Evolutionary conservation across 1,140 invertebrate genomes (phyloP), one percentile per base, ranked within the genome.

Genomic region (Drosophila elegans): DNA sequence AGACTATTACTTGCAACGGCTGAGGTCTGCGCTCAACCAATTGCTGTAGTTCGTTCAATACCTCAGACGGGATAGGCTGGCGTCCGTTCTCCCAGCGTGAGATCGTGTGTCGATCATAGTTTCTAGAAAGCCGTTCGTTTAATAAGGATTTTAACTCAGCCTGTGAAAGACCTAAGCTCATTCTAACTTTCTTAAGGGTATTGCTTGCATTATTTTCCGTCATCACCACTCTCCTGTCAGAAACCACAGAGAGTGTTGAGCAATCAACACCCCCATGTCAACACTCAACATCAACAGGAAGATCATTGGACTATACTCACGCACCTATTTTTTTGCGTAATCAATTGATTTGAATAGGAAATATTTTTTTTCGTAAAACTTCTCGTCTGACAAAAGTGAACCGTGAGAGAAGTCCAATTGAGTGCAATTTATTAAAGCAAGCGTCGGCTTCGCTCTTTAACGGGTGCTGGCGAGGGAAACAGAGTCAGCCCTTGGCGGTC

Each of bases 91-190:
- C 38, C 38, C 38, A 39, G 38, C 38, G 38, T 39, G 38, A 39
- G 38, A 39, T 39, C 38, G 38, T 39, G 38, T 39, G 38, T 39
- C 38, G 38, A 39, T 39, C 38, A 39, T 39, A 39, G 38, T 39
- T 39, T 39, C 38, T 39, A 39, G 38, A 39, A 39, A 39, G 38
- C 38, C 38, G 38, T 39, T 39, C 38, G 38, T 39, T 39, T 39
- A 39, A 39, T 39, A 39, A 39, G 38, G 38, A 39, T 39, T 39
- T 39, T 39, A 39, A 39, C 38, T 39, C 38, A 39, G 38, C 38
- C 38, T 39, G 38, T 39, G 38, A 39, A 39, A 39, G 38, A 39
- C 38, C 38, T 39, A 39, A 39, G 38, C 38, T 39, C 38, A 39
- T 39, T 39, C 38, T 39, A 39, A 39, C 38, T 39, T 39, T 39